phyloP scores from a whole-genome alignment of 2,888 invertebrate species.

The Xestia sexstrigata region DNA sequence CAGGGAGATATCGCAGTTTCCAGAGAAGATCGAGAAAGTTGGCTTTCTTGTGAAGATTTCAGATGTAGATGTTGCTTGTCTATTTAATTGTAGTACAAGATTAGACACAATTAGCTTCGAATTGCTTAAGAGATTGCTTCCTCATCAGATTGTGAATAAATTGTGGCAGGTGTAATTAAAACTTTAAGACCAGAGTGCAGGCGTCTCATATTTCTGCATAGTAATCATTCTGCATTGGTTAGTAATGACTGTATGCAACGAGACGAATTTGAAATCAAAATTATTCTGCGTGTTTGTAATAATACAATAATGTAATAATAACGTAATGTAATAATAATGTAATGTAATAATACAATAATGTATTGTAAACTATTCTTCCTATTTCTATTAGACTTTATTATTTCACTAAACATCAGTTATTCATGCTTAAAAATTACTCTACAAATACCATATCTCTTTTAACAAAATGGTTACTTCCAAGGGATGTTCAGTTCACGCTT shows the following conservation, averaged over 20 bases:
- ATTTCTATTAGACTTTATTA: background rate
- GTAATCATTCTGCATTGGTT: constrained; percentile 16
- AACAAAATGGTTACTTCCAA: background rate
- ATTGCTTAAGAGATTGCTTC: constrained; percentile 64
- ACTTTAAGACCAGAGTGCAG: background rate
- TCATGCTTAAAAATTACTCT: background rate
- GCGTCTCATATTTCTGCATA: constrained; percentile 34
- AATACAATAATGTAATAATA: too few species aligned
- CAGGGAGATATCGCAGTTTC: constrained; percentile 75
- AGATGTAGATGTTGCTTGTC: constrained; percentile 65
- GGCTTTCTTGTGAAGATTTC: constrained; percentile 72
- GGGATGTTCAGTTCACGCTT: constrained; percentile 19
- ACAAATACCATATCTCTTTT: background rate
- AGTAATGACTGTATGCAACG: background rate
- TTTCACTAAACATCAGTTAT: background rate
- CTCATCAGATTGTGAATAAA: constrained; percentile 54
- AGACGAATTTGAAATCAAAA: background rate
- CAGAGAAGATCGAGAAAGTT: constrained; percentile 74
- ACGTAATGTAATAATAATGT: too few species aligned
- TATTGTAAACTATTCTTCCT: background rate
- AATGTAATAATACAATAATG: too few species aligned
- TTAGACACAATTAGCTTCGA: constrained; percentile 68
- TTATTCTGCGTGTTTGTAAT: background rate
- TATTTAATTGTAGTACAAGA: constrained; percentile 66
- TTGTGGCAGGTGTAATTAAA: constrained; percentile 33